These are phyloP conservation scores for Apis florea DNA, from an alignment of 1,140 invertebrate genomes.

Conservation along the genomic window DNA sequence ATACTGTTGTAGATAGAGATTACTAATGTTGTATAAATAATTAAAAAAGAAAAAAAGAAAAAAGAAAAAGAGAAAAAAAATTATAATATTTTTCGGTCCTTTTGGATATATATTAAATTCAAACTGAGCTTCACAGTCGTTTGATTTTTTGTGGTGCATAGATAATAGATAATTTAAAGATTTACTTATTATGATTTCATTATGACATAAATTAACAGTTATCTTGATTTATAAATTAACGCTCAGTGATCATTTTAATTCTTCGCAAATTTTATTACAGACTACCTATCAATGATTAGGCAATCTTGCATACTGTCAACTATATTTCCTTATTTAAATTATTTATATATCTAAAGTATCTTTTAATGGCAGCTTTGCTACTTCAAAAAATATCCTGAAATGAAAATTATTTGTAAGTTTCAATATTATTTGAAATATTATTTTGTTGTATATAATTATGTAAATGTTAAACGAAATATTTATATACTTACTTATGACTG, in stretches of 20 bases:
- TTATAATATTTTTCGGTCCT: not conserved
- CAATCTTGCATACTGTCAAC: constrained; percentile 17
- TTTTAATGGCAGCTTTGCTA: constrained; percentile 86
- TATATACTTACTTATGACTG: constrained; percentile 89
- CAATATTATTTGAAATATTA: not conserved
- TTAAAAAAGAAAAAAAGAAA: constrained; percentile 30
- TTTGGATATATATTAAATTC: constrained; percentile 47
- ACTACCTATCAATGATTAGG: constrained; percentile 35
- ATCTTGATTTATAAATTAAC: constrained; percentile 26
- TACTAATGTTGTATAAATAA: constrained; percentile 61
- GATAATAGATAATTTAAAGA: constrained; percentile 7
- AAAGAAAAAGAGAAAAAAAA: constrained; percentile 14
- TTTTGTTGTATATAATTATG: not conserved
- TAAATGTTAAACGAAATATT: not conserved
- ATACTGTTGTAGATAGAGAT: constrained; percentile 62
- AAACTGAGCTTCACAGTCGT: constrained; percentile 34
- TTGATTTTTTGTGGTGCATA: not conserved
- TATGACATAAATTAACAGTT: constrained; percentile 15
- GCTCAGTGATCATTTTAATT: constrained; percentile 17
- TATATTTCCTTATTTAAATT: constrained; percentile 19
- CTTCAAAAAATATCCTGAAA: constrained; percentile 92
- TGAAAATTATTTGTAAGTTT: constrained; percentile 53
- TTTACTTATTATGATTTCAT: constrained; percentile 2
- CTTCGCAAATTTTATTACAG: constrained; percentile 17
- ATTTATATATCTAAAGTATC: constrained; percentile 68